Evolutionary conservation across 2,888 invertebrate species (phyloP).

Genomic region (Seira ritae): DNA sequence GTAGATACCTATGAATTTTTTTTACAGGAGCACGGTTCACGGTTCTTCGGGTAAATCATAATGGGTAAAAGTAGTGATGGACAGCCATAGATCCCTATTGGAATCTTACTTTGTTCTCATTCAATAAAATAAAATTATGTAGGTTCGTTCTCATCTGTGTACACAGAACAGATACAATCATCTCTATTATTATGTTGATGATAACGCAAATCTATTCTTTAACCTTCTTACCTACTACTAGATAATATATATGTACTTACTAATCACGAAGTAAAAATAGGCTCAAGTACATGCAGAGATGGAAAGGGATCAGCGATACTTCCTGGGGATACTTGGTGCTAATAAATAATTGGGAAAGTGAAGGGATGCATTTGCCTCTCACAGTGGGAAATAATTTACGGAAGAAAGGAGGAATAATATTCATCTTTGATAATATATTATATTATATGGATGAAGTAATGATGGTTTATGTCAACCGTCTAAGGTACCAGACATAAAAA

Average conservation of each 20-base stretch:
- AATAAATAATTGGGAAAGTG: slow-evolving; percentile 42
- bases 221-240: too few relatives aligned
- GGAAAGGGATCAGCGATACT: slow-evolving; percentile 10
- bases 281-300: neutral
- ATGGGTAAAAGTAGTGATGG: slow-evolving; percentile 46
- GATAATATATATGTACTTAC: too few relatives aligned
- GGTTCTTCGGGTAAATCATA: neutral
- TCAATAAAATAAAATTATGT: neutral
- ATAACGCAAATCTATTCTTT: slow-evolving; percentile 6
- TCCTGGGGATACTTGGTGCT: slow-evolving; percentile 12
- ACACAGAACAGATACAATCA: slow-evolving; percentile 8
- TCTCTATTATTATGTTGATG: neutral
- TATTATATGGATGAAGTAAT: too few relatives aligned
- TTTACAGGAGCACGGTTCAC: neutral
- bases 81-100: slow-evolving; percentile 50
- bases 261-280: slow-evolving; percentile 6
- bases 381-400: slow-evolving; percentile 26
- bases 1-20: slow-evolving; percentile 30
- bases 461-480: too few relatives aligned
- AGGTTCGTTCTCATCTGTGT: slow-evolving; percentile 1
- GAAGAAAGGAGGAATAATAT: neutral
- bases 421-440: neutral
- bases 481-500: too few relatives aligned
- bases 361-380: slow-evolving; percentile 28
- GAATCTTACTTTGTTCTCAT: neutral